These are phyloP conservation scores for Enhydra lutris DNA, from an alignment of 2,113 vertebrate species.

Conservation along the genomic window DNA sequence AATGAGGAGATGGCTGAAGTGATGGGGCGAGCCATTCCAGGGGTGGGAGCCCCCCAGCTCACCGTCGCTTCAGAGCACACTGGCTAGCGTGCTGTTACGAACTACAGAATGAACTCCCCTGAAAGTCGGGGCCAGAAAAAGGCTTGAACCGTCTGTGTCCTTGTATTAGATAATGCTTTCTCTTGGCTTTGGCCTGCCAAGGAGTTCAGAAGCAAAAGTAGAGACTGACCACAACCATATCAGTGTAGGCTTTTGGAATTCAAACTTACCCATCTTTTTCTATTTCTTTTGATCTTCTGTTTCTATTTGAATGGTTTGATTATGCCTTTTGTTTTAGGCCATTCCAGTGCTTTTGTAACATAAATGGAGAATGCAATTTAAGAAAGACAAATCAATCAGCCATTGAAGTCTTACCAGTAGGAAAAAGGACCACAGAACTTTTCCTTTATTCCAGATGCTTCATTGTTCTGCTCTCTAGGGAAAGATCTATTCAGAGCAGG, in stretches of 20 bases:
- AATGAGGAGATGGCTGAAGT: not conserved
- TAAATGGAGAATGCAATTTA: not conserved
- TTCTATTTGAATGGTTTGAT: not conserved
- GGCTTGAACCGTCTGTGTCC: not conserved
- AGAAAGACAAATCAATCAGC: not conserved
- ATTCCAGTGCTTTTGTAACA: not conserved
- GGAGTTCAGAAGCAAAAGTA: not conserved
- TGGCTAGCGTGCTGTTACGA: not conserved
- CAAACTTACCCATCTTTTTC: not conserved
- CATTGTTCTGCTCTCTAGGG: not conserved
- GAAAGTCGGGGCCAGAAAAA: not conserved
- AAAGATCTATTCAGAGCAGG: not conserved
- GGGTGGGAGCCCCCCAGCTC: rapidly evolving
- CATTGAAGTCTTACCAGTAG: not conserved
- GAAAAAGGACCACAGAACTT: not conserved
- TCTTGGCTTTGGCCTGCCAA: not conserved
- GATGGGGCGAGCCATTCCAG: not conserved
- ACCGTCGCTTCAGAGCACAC: too few relatives aligned
- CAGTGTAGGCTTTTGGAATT: not conserved
- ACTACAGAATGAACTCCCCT: not conserved
- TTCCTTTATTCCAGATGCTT: not conserved
- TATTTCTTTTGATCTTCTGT: constrained; percentile 2
- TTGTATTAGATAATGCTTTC: not conserved
- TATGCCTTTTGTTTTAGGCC: not conserved
- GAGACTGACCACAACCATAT: not conserved